A percentile compares a stretch with the other conserved stretches of the same genome.
Evolutionary conservation across 2,113 vertebrate species (phyloP).

Genomic region (Crocuta crocuta): DNA sequence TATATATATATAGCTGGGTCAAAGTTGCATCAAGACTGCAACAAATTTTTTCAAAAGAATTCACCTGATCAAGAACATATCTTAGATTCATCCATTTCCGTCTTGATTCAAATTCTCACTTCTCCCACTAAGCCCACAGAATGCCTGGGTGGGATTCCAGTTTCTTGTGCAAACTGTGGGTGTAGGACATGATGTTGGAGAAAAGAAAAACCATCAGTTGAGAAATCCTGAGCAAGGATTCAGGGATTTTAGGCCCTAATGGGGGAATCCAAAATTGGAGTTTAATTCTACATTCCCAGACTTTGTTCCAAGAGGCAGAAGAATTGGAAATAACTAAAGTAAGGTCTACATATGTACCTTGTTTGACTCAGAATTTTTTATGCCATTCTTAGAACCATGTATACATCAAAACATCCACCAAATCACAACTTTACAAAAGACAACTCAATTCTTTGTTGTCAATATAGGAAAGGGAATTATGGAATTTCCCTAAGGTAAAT

Average conservation of each 20-base stretch:
- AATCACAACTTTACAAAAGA: neutral
- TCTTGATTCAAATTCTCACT: slow-evolving; percentile 46
- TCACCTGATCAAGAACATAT: neutral
- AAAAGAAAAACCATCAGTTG: neutral
- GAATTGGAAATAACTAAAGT: slow-evolving; percentile 11
- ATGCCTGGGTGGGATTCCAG: slow-evolving; percentile 16
- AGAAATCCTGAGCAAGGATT: slow-evolving; percentile 32
- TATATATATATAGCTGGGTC: neutral
- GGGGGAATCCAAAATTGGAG: neutral
- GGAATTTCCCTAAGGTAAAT: slow-evolving; percentile 50
- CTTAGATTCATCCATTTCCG: neutral
- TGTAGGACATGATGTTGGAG: neutral
- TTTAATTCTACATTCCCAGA: slow-evolving; percentile 37
- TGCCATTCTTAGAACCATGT: slow-evolving; percentile 20
- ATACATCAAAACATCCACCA: neutral
- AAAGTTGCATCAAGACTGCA: neutral
- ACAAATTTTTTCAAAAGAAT: slow-evolving; percentile 51
- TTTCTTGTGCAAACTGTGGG: slow-evolving; percentile 12
- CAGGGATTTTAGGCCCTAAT: neutral
- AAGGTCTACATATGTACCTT: neutral
- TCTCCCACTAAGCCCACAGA: slow-evolving; percentile 1
- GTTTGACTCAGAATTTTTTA: neutral
- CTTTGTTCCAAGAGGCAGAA: slow-evolving; percentile 3
- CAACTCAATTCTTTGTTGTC: neutral
- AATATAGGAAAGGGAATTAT: neutral